Conservation (phyloP, 2,113 vertebrate species). For the Galbula dea region DNA sequence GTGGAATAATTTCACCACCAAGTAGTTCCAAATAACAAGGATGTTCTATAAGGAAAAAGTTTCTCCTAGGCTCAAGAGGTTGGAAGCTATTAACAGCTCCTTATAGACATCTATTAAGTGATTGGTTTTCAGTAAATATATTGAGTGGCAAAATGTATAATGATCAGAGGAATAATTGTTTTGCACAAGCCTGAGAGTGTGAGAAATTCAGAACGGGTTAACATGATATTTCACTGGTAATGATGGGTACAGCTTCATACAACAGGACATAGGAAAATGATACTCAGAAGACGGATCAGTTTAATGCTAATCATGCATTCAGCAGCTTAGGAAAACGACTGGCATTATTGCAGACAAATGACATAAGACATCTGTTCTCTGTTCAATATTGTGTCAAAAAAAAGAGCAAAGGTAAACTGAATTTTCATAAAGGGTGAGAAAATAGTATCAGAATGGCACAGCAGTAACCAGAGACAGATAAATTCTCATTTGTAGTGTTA, state of each 20-base stretch:
- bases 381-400: not conserved
- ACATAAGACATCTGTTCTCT: slow-evolving; percentile 1
- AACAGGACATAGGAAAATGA: not conserved
- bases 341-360: not conserved
- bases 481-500: not conserved
- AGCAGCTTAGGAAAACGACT: slow-evolving; percentile 12
- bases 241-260: not conserved
- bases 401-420: not conserved
- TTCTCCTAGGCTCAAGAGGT: not conserved
- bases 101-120: not conserved
- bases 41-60: not conserved
- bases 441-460: not conserved
- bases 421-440: not conserved
- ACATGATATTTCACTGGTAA: not conserved
- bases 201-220: not conserved
- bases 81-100: not conserved
- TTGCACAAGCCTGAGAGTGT: not conserved
- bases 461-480: not conserved
- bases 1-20: not conserved
- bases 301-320: slow-evolving; percentile 35
- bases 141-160: not conserved
- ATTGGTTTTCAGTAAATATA: not conserved
- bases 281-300: not conserved
- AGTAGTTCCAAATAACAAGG: not conserved
- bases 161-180: not conserved